These are phyloP conservation scores for Drosophila ananassae DNA, from an alignment of 1,140 invertebrate species.

Conservation along the genomic window DNA sequence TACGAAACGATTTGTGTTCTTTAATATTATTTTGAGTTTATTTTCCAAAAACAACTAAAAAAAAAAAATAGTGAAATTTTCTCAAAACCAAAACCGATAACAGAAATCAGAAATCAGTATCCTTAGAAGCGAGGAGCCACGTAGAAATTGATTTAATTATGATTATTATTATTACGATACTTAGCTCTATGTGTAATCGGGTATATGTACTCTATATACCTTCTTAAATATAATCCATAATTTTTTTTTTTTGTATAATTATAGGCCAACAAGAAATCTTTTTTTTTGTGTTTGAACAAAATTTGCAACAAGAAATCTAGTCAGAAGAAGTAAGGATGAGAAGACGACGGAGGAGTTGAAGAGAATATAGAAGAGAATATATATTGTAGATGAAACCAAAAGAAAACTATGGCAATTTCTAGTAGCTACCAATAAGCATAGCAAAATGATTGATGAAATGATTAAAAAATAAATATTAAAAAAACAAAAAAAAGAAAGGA, in stretches of 20 bases:
- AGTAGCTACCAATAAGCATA: constrained; percentile 42
- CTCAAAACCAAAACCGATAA: constrained; percentile 6
- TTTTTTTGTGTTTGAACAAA: constrained; percentile 76
- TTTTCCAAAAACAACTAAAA: constrained; percentile 4
- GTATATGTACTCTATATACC: constrained; percentile 30
- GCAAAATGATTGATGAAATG: constrained; percentile 47
- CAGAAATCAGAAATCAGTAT: constrained; percentile 7
- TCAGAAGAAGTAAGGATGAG: constrained; percentile 56
- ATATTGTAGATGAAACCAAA: constrained; percentile 19
- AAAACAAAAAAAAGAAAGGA: background rate
- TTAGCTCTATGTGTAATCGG: constrained; percentile 29
- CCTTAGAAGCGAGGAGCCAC: constrained; percentile 2
- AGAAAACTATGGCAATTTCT: constrained; percentile 36
- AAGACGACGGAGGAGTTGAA: constrained; percentile 3
- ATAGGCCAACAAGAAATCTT: constrained; percentile 49
- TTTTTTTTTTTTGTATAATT: constrained; percentile 63
- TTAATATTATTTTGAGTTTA: constrained; percentile 16
- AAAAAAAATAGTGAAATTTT: constrained; percentile 21
- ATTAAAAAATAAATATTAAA: background rate
- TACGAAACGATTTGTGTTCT: constrained; percentile 35
- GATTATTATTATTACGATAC: constrained; percentile 55
- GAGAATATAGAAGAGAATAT: constrained; percentile 10
- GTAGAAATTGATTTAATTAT: constrained; percentile 30
- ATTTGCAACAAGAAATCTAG: constrained; percentile 80
- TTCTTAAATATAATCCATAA: constrained; percentile 39